phyloP scores from a whole-genome alignment of 2,888 invertebrate species.

The Allygus modestus region DNA sequence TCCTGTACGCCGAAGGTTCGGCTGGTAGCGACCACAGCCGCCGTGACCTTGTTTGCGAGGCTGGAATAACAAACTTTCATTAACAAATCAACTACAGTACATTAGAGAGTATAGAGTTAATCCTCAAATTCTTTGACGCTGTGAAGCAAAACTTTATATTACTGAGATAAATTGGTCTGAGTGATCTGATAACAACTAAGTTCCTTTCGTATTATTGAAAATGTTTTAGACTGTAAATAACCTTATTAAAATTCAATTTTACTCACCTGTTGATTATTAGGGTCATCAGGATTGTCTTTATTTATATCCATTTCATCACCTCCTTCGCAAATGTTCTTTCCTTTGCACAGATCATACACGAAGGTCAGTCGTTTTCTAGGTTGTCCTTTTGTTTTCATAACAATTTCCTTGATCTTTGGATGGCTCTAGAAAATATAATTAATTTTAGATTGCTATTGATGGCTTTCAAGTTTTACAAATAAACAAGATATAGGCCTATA shows the following conservation, averaged over 20 bases:
- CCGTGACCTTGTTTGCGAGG: conserved; percentile 87
- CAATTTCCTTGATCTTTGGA: conserved; percentile 95
- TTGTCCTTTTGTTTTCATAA: conserved; percentile 97
- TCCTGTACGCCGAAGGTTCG: conserved; percentile 92
- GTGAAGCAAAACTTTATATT: too few species aligned
- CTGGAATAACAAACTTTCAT: conserved; percentile 66
- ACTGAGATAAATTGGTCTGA: too few species aligned
- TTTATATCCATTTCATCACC: conserved; percentile 98
- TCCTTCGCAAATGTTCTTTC: conserved; percentile 98
- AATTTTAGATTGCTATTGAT: conserved; percentile 63
- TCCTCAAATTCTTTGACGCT: too few species aligned
- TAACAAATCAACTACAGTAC: too few species aligned
- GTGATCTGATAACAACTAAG: too few species aligned
- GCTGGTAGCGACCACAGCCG: conserved; percentile 99
- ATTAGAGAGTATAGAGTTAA: too few species aligned
- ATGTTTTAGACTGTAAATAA: too few species aligned
- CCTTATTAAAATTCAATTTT: too few species aligned
- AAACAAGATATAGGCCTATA: too few species aligned
- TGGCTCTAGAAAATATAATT: conserved; percentile 79
- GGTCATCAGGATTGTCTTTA: conserved; percentile 78
- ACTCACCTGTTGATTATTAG: conserved; percentile 69
- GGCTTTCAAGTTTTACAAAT: background rate
- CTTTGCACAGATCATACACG: conserved; percentile 98
- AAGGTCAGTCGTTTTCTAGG: conserved; percentile 95
- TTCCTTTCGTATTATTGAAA: too few species aligned